A percentile compares a stretch with the other conserved stretches of the same genome.
Evolutionary conservation across 1,140 invertebrate species (phyloP).

Genomic region (Saxidomus purpurata): DNA sequence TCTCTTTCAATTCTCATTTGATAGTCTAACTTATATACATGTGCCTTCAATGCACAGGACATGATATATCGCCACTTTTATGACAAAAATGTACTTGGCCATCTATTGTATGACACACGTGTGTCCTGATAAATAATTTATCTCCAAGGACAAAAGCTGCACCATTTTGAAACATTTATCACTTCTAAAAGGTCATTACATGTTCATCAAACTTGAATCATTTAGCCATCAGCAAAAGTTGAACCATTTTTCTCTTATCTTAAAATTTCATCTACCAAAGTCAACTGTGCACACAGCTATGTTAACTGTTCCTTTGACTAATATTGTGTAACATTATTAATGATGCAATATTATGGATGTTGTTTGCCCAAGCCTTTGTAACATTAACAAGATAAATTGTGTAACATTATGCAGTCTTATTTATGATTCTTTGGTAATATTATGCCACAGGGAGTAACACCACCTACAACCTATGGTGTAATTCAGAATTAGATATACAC

Average conservation of each 20-base stretch:
- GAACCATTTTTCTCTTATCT: neutral
- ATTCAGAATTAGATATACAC: neutral
- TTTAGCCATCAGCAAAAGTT: neutral
- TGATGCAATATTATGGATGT: neutral
- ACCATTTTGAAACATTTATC: neutral
- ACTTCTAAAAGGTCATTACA: neutral
- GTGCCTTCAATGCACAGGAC: no score
- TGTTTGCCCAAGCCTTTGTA: neutral
- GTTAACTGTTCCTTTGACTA: neutral
- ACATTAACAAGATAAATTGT: slow-evolving; percentile 35
- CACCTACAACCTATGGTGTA: slow-evolving; percentile 1
- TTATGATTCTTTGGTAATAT: neutral
- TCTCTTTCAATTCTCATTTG: no score
- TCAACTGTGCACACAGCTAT: neutral
- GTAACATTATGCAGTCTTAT: neutral
- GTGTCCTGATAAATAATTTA: neutral
- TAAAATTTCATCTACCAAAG: neutral
- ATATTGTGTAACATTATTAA: neutral
- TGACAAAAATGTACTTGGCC: no score
- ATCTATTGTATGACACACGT: no score
- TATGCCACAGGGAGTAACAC: neutral
- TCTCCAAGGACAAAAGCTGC: neutral
- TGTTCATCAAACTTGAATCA: neutral
- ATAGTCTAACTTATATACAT: no score
- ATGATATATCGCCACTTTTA: no score